A percentile compares a stretch with the other conserved stretches of the same genome.
Conservation (phyloP, 2,888 invertebrate species). For the Apotomis capreana region DNA sequence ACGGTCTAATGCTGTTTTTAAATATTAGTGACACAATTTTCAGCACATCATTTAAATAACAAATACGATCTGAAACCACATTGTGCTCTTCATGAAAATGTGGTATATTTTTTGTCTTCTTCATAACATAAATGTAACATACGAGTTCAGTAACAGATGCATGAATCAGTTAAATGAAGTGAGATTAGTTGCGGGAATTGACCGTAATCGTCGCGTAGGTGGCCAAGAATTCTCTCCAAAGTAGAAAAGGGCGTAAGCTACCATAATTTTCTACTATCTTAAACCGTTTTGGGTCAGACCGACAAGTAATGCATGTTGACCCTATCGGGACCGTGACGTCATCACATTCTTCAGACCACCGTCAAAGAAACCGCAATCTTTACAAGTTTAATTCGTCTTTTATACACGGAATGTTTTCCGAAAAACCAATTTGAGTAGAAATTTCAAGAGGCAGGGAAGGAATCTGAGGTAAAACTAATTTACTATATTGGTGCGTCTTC, state of each 20-base stretch:
- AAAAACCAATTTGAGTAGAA: conserved; percentile 1
- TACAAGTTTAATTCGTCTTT: conserved; percentile 7
- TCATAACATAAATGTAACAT: neutral
- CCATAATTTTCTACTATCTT: neutral
- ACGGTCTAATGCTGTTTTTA: too few relatives aligned
- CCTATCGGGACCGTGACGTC: conserved; percentile 34
- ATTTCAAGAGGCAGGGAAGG: neutral
- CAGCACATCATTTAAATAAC: too few relatives aligned
- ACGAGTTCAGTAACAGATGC: neutral
- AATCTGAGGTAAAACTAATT: neutral
- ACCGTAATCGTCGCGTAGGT: conserved; percentile 66
- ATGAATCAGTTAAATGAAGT: conserved; percentile 26
- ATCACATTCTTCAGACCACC: conserved; percentile 25
- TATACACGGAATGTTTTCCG: conserved; percentile 1
- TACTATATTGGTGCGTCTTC: too few relatives aligned
- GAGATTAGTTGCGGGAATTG: conserved; percentile 50
- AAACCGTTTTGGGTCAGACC: neutral
- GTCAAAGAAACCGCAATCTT: conserved; percentile 26
- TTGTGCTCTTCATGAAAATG: too few relatives aligned
- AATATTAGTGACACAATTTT: too few relatives aligned
- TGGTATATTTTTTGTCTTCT: too few relatives aligned
- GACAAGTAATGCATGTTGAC: conserved; percentile 12
- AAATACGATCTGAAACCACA: too few relatives aligned
- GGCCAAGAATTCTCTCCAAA: conserved; percentile 32
- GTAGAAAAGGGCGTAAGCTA: neutral